Percentiles rank a stretch among this genome's conserved stretches.
Evolutionary conservation across 1,140 invertebrate species (phyloP).

Genomic region (Zaprionus ornatus): DNA sequence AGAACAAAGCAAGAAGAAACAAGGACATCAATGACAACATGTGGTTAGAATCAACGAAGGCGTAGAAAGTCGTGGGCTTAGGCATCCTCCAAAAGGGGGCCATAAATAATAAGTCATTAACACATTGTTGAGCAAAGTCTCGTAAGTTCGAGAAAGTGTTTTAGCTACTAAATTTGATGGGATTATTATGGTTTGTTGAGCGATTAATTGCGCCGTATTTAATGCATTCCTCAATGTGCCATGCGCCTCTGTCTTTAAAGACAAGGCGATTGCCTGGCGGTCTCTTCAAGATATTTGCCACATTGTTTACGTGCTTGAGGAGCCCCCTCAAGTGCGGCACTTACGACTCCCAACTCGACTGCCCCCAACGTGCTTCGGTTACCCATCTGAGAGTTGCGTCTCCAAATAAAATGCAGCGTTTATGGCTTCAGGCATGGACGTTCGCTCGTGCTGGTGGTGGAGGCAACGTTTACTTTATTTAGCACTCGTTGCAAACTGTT

Average conservation of each 20-base stretch:
- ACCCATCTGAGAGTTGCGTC: constrained; percentile 42
- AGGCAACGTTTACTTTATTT: constrained; percentile 50
- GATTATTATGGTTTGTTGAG: constrained; percentile 22
- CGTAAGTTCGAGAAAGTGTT: constrained; percentile 1
- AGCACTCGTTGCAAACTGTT: constrained; percentile 47
- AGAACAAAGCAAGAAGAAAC: neutral
- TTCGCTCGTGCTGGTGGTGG: constrained; percentile 49
- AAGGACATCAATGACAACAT: constrained; percentile 40
- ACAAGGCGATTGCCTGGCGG: neutral
- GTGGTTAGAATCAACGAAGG: constrained; percentile 10
- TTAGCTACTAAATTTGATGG: constrained; percentile 11
- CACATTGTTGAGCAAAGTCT: constrained; percentile 10
- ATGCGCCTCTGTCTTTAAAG: neutral
- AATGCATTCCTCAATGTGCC: neutral
- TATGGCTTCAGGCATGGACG: constrained; percentile 47
- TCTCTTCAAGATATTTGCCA: constrained; percentile 5
- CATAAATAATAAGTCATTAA: constrained; percentile 37
- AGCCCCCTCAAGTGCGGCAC: constrained; percentile 17
- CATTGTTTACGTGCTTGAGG: constrained; percentile 18
- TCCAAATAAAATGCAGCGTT: constrained; percentile 69
- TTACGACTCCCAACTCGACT: neutral
- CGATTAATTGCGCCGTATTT: constrained; percentile 18
- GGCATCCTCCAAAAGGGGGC: neutral
- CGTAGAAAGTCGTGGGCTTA: neutral
- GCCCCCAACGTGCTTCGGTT: constrained; percentile 4